Evolutionary conservation across 2,113 vertebrate genomes (phyloP).

Genomic region (Limanda limanda): DNA sequence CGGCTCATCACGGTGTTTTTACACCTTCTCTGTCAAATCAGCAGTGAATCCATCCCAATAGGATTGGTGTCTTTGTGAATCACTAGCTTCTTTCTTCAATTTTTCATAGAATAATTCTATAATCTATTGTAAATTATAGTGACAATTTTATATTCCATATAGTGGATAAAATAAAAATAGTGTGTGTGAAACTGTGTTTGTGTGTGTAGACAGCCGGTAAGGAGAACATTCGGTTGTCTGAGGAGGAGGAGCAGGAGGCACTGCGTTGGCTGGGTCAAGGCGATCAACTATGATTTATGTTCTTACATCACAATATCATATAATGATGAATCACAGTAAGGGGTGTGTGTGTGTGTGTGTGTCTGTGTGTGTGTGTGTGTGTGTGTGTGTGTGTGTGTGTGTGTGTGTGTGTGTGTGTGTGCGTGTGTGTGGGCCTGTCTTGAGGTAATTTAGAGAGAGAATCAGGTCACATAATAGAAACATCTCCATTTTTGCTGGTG

Average conservation of each 20-base stretch:
- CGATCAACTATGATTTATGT: constrained; percentile 44
- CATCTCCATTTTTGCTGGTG: constrained; percentile 13
- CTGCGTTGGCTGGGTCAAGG: constrained; percentile 28
- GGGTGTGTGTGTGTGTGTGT: neutral
- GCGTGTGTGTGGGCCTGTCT: constrained; percentile 1
- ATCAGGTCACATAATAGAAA: constrained; percentile 4
- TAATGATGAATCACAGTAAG: constrained; percentile 52
- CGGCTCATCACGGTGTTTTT: constrained; percentile 4
- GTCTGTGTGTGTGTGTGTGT: neutral
- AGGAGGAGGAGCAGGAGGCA: constrained; percentile 21
- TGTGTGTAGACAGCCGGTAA: constrained; percentile 18
- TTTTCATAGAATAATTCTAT: neutral
- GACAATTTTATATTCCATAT: neutral
- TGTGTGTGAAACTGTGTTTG: constrained; percentile 5
- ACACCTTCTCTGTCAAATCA: constrained; percentile 3
- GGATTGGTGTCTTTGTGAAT: neutral
- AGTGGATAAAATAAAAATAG: no score
- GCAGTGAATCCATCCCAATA: neutral
- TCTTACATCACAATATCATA: constrained; percentile 54
- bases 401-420: neutral
- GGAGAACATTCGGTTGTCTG: constrained; percentile 25
- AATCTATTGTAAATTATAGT: neutral
- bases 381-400: neutral
- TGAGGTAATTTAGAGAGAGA: constrained; percentile 22
- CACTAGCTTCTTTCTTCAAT: neutral